Evolutionary conservation across 2,113 vertebrate genomes (phyloP), one percentile per base, ranked within the genome.

Genomic region (Brachypodius melanocephalos): DNA sequence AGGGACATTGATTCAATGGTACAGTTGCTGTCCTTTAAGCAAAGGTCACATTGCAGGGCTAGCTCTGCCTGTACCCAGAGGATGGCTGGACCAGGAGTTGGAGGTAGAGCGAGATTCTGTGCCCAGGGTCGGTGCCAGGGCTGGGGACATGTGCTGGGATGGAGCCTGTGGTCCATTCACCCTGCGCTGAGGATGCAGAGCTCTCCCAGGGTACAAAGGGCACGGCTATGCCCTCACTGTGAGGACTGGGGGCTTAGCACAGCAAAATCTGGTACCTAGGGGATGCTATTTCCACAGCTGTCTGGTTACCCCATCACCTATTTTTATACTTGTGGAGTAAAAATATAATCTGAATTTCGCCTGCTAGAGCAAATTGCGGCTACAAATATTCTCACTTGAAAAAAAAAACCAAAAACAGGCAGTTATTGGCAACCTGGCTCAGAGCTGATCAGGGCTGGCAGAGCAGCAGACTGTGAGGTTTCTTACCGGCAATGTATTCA

Each of bases 21-120:
- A 86, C 79, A 6, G 65, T 84, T 74, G 68, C 84, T 28, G 86
- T 97, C 94, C 94, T 97, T 95, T 91, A 76, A 79, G 65, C 71
- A 94, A 82, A 97, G 95, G 96, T 96, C 95, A 95, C 20, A 29
- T 89, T 68, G 84, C 92, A 81, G 80, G 82, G 46, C 57, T 87
- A 94, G 90, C 72, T 96, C 66, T 73, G 87, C 88, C 62, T 5
- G 2, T 12, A 18, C 71, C 76, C 29, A 36, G 69, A 49, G 94
- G 73, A 49, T 17, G 28, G 32, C 51, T 74, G 79, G 74, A 14
- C 1, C 1, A 3, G 36, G 51, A 46, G 4, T 8, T 36, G 4
- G 66, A 46, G 32, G 24, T 6, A 2, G 58, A 49, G 65, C 0
- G 8, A 57, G 63, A 0, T 61, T 52, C 28, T 40, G 72, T 36